These are phyloP conservation scores for Rostratula benghalensis DNA, from an alignment of 2,113 vertebrate species.

Conservation along the genomic window DNA sequence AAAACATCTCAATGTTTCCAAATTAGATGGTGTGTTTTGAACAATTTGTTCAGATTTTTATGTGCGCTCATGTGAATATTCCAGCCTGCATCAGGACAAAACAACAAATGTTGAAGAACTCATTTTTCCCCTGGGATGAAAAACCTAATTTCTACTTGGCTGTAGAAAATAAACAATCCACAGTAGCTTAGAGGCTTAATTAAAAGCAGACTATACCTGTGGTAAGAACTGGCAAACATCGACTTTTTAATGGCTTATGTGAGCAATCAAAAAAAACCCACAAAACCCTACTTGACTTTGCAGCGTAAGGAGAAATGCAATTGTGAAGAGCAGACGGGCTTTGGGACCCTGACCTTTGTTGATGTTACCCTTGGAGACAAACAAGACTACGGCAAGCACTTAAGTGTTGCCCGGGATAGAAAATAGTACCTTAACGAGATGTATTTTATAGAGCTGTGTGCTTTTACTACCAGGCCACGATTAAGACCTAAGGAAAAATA, in stretches of 20 bases:
- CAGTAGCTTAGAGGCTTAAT: conserved; percentile 51
- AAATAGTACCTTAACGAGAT: not conserved
- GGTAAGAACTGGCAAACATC: not conserved
- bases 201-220: conserved; percentile 51
- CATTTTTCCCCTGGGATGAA: not conserved
- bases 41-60: not conserved
- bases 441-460: not conserved
- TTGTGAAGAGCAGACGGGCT: not conserved
- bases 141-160: conserved; percentile 36
- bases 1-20: not conserved
- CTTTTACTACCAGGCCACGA: not conserved
- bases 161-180: conserved; percentile 34
- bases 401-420: not conserved
- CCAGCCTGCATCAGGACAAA: not conserved
- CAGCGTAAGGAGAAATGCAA: not conserved
- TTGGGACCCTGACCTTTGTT: not conserved
- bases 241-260: conserved; percentile 3
- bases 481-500: not conserved
- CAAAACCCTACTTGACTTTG: not conserved
- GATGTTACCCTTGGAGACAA: not conserved
- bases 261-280: not conserved
- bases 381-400: not conserved
- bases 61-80: not conserved
- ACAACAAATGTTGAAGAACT: conserved; percentile 10
- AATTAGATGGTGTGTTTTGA: not conserved